phyloP scores from a whole-genome alignment of 2,888 invertebrate genomes.

The Thymelicus acteon region DNA sequence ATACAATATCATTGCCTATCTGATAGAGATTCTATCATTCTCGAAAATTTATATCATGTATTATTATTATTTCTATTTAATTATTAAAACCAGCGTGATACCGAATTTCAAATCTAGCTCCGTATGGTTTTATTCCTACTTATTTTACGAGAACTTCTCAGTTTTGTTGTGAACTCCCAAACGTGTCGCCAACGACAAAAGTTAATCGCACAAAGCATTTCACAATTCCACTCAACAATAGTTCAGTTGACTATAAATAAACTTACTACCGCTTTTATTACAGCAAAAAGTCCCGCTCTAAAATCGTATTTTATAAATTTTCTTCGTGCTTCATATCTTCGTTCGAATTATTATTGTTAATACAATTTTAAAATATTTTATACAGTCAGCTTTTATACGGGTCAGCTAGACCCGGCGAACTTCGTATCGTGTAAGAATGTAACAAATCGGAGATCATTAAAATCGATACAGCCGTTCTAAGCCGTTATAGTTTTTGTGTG shows the following conservation, averaged over 20 bases:
- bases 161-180: conserved; percentile 12
- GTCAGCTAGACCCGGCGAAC: too few species aligned
- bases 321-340: conserved; percentile 43
- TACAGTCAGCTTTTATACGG: too few species aligned
- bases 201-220: conserved; percentile 4
- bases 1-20: too few species aligned
- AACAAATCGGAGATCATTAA: too few species aligned
- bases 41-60: too few species aligned
- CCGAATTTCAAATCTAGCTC: conserved; percentile 5
- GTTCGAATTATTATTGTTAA: background rate
- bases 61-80: too few species aligned
- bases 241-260: conserved; percentile 4
- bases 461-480: too few species aligned
- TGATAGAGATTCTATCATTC: too few species aligned
- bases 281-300: conserved; percentile 51
- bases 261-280: conserved; percentile 16
- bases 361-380: too few species aligned
- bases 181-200: conserved; percentile 14
- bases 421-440: too few species aligned
- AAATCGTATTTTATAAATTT: conserved; percentile 63
- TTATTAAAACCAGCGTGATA: background rate
- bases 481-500: too few species aligned
- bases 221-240: conserved; percentile 8
- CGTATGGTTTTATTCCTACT: conserved; percentile 13
- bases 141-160: conserved; percentile 11